Evolutionary conservation across 2,888 invertebrate genomes (phyloP), one percentile per base, ranked within the genome.

Genomic region (Plagodis pulveraria): DNA sequence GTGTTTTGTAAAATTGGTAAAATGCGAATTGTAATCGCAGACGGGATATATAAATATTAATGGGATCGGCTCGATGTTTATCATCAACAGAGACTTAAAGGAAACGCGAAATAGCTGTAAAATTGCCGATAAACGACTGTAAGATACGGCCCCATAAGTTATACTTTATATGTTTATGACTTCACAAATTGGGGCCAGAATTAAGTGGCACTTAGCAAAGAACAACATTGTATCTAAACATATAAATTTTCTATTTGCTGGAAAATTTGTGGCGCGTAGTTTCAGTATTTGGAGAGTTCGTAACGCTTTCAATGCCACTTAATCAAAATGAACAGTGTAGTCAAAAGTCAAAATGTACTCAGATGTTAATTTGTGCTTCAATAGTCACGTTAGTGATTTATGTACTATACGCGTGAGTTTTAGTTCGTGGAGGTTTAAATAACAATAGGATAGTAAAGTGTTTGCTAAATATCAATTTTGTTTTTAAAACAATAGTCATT

Each of bases 1-100:
- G 83, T 86, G 83, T 87, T 90, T 87, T 87, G 84, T 84, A 77
- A 89, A 88, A 90, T 91, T 83, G 86, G 83, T 86, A 80, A 86
- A 86, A 86, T 84, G 83, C 77, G 77, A 77, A 80, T 76, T 79
- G 76, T 86, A 84, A 91, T 86, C 82, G 62, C 53, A n/a, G 65
- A 70, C 84, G 80, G 91, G 89, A 90, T 81, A 68, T 82, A 87
- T 91, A 88, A 89, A 91, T 90, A 87, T 87, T 80, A 82, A 76
- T 74, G 65, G 81, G 84, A 87, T 85, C 80, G 80, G 67, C 72
- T 67, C 72, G 65, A 72, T 76, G 78, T 86, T 86, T 86, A 72
- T 77, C 76, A 80, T 84, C 80, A 78, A 73, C 75, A 63, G 68
- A 60, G 69, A 72, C 72, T 74, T 78, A 74, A 22, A 67, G 76